Evolutionary conservation across 2,888 invertebrate species (phyloP), one percentile per base, ranked within the genome.

Genomic region (Subacronicta megacephala): DNA sequence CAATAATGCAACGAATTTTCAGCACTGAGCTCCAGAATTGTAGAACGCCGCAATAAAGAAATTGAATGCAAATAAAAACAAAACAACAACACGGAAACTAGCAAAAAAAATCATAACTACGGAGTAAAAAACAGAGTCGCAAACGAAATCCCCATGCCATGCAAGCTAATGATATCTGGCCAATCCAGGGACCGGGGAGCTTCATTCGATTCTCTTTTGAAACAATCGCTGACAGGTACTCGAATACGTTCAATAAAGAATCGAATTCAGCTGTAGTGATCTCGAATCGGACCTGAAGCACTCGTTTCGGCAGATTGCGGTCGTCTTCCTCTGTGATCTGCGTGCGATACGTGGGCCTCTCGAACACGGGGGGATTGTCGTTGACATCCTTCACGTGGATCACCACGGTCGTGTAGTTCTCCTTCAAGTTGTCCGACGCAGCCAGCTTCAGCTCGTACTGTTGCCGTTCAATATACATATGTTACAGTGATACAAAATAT

Each of bases 331-430:
- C 98, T 38, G 98, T 98, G 92, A 99, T 98, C 94, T 98, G 98
- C 47, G 98, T 98, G 85, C 98, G 96, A 95, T 98, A 99, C 55
- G 98, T 98, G 49, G 98, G 98, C 73, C 98, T 95, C 92, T 98
- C 98, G 93, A 99, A 99, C 77, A 98, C 98, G 2, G 99, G 99
- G 40, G 99, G 98, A 95, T 99, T 99, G 95, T 99, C 99, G 93
- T 99, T 99, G 75, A 99, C 98, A 90, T 99, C 99, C 94, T 98
- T 99, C 81, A 99, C 98, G 93, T 98, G 98, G 84, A 99, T 99
- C 84, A 99, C 98, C 74, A 99, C 99, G 36, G 98, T 98, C 38
- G 99, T 99, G 95, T 98, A 98, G 95, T 99, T 99, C 94, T 99
- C 99, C 95, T 98, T 98, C 88, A 98, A 95, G 95, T 99, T 99